Evolutionary conservation across 1,140 invertebrate species (phyloP).

Genomic region (Drosophila persimilis): DNA sequence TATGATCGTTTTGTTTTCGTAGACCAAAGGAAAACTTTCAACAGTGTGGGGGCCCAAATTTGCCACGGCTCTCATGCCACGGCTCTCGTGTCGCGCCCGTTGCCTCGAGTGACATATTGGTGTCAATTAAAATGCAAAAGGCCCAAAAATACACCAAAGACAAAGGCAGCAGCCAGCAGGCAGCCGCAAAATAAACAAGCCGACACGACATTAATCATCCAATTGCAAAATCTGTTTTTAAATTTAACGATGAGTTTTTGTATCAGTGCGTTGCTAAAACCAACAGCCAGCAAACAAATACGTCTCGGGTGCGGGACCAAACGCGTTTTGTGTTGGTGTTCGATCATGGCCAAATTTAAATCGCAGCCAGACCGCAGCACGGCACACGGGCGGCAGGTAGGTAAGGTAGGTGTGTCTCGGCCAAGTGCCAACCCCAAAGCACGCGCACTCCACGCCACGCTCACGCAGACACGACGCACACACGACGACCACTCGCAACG

Average conservation of each 20-base stretch:
- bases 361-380: not conserved
- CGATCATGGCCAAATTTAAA: slow-evolving; percentile 76
- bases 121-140: slow-evolving; percentile 69
- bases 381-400: no score
- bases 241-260: slow-evolving; percentile 48
- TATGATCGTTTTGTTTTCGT: slow-evolving; percentile 44
- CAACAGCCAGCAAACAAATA: slow-evolving; percentile 27
- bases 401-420: slow-evolving; percentile 75
- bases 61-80: slow-evolving; percentile 12
- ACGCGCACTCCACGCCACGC: slow-evolving; percentile 49
- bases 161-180: no score
- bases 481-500: not conserved
- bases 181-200: not conserved
- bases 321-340: slow-evolving; percentile 46
- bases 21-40: slow-evolving; percentile 46
- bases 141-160: slow-evolving; percentile 54
- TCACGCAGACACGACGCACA: not conserved
- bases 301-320: slow-evolving; percentile 11
- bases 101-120: slow-evolving; percentile 64
- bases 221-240: slow-evolving; percentile 72
- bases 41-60: slow-evolving; percentile 35
- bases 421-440: slow-evolving; percentile 62
- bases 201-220: slow-evolving; percentile 63
- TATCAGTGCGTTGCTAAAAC: not conserved
- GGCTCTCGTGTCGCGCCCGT: slow-evolving; percentile 1